A percentile compares a stretch with the other conserved stretches of the same genome.
phyloP scores from a whole-genome alignment of 2,797 vertebrate species.

The Ispidina picta region DNA sequence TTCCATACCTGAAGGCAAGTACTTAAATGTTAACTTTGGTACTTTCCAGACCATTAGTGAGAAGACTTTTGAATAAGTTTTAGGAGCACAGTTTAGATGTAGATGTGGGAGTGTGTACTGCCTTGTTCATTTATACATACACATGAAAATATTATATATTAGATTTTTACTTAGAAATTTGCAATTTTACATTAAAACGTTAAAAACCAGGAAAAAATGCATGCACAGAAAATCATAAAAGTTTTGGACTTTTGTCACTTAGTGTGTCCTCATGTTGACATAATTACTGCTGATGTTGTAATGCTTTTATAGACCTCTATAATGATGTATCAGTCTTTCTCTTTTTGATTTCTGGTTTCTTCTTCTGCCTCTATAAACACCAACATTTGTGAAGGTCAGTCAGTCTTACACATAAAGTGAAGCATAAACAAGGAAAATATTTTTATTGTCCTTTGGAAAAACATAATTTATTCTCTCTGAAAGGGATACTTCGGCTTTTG shows the following conservation, averaged over 20 bases:
- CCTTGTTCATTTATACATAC: neutral
- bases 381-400: neutral
- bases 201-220: neutral
- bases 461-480: neutral
- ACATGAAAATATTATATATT: neutral
- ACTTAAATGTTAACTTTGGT: neutral
- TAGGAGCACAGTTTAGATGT: neutral
- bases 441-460: neutral
- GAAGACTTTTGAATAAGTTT: neutral
- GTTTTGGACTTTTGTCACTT: neutral
- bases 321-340: neutral
- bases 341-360: slow-evolving; percentile 6
- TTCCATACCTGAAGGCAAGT: neutral
- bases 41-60: neutral
- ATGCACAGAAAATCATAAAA: neutral
- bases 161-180: neutral
- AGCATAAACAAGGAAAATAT: neutral
- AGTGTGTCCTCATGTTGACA: neutral
- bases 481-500: neutral
- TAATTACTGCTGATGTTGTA: neutral
- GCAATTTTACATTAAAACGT: neutral
- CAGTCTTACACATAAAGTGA: neutral
- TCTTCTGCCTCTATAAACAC: neutral
- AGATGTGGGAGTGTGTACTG: neutral
- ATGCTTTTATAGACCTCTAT: neutral